A percentile compares a stretch with the other conserved stretches of the same genome.
Conservation (phyloP, 1,140 invertebrate genomes). For the Myzus persicae region DNA sequence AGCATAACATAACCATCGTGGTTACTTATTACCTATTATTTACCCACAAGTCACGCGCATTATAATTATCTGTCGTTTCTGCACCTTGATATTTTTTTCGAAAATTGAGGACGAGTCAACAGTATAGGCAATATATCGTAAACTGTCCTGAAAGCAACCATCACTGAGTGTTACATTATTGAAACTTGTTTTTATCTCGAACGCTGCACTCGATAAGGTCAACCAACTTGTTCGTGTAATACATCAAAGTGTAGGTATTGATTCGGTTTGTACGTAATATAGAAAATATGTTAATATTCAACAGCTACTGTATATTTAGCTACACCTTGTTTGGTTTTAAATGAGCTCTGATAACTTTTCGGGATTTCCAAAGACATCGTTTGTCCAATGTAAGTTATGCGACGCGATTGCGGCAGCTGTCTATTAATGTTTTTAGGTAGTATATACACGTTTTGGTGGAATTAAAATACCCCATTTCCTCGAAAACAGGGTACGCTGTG, state of each 20-base stretch:
- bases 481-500: too few relatives aligned
- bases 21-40: not conserved
- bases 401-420: not conserved
- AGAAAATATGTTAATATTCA: slow-evolving; percentile 7
- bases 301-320: not conserved
- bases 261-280: not conserved
- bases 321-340: not conserved
- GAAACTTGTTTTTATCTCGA: slow-evolving; percentile 24
- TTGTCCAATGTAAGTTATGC: not conserved
- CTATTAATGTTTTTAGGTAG: not conserved
- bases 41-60: slow-evolving; percentile 4
- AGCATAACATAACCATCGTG: too few relatives aligned
- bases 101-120: not conserved
- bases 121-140: not conserved
- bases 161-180: not conserved
- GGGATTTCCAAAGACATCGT: not conserved
- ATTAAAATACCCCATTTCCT: too few relatives aligned
- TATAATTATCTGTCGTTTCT: not conserved
- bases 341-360: not conserved
- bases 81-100: not conserved
- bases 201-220: not conserved
- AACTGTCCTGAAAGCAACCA: not conserved
- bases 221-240: slow-evolving; percentile 18
- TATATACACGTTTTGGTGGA: too few relatives aligned
- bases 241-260: not conserved